Evolutionary conservation across 2,113 vertebrate genomes (phyloP), one percentile per base, ranked within the genome.

Genomic region (Ascaphus truei): DNA sequence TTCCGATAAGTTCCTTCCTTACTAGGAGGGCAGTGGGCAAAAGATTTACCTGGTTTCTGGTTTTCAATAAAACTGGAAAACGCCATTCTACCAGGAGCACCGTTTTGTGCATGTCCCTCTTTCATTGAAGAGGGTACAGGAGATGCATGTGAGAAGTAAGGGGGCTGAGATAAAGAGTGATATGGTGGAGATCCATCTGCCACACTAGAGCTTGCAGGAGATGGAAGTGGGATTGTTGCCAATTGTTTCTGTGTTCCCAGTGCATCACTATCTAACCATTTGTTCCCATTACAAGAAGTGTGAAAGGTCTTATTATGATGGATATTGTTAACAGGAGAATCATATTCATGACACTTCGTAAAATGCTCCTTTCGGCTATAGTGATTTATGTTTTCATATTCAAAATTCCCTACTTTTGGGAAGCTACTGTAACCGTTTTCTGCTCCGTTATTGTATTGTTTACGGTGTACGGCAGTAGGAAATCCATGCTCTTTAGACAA

Each of bases 401-500:
- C 72, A 37, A 78, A 77, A 67, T 22, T 29, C 45, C 36, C 56
- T 2, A 68, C 53, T 1, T 50, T 20, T 31, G 31, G 3, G 48
- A 82, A 81, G 33, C 37, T 39, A 25, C 1, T 1, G 5, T 13
- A 59, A 23, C 45, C 36, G 5, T 79, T 85, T 48, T 51, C 75
- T 72, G 60, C 8, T 0, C 51, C 1, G 56, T 5, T 16, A 51
- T 79, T 60, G 50, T 59, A 71, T 33, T 20, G 48, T 77, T 66
- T 82, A 73, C 63, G 47, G 36, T 69, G 60, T 3, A 20, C 0
- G 27, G 55, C 68, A 34, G 25, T 25, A 12, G 48, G 23, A 60
- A 75, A 78, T 2, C 33, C 34, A 7, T 75, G 76, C 61, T 79
- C 79, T 45, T 79, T 72, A 27, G 65, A 62, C 71, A 79, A 77